Evolutionary conservation across 1,140 invertebrate species (phyloP).

Genomic region (Episyrphus balteatus): DNA sequence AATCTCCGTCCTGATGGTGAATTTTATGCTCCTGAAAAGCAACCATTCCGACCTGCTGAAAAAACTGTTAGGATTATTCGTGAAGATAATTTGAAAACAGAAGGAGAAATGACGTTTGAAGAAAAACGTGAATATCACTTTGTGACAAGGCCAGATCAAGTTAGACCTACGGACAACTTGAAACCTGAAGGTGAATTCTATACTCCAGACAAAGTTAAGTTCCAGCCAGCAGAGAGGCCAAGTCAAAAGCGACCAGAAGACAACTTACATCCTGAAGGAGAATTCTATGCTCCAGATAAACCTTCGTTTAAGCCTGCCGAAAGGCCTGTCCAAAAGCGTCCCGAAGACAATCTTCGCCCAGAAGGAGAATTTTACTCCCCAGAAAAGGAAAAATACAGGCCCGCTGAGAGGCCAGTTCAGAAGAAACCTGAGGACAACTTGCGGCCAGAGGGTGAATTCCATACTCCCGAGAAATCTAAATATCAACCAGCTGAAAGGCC

Average conservation of each 20-base stretch:
- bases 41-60: constrained; percentile 41
- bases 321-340: constrained; percentile 37
- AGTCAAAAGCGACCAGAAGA: constrained; percentile 37
- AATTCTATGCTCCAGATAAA: constrained; percentile 41
- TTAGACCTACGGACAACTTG: constrained; percentile 44
- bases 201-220: constrained; percentile 32
- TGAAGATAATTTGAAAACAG: constrained; percentile 43
- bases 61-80: constrained; percentile 37
- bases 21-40: constrained; percentile 47
- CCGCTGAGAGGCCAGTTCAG: constrained; percentile 43
- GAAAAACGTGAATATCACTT: constrained; percentile 36
- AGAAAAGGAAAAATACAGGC: constrained; percentile 36
- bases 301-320: constrained; percentile 41
- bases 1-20: constrained; percentile 54
- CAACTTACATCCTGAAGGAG: constrained; percentile 42
- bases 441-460: constrained; percentile 44
- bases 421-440: constrained; percentile 49
- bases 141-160: constrained; percentile 34
- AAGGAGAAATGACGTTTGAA: constrained; percentile 47
- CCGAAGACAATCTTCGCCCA: constrained; percentile 42
- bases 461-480: constrained; percentile 39
- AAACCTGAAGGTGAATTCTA: constrained; percentile 45
- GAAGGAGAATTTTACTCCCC: constrained; percentile 54
- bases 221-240: constrained; percentile 37
- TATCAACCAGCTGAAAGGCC: constrained; percentile 31